Conservation (phyloP, 1,140 invertebrate genomes). For the Arion vulgaris region DNA sequence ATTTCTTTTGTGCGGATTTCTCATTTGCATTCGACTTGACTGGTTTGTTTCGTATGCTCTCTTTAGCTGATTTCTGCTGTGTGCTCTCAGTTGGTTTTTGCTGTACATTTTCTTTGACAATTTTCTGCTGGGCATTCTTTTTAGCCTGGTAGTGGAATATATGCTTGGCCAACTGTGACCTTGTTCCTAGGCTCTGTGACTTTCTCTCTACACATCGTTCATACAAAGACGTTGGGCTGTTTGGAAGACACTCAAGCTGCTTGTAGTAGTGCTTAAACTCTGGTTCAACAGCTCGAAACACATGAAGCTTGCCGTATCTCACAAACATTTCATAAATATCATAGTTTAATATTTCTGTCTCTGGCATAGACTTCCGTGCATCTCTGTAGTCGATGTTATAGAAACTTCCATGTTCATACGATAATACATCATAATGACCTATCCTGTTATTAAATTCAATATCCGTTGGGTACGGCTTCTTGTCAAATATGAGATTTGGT, state of each 20-base stretch:
- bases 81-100: neutral
- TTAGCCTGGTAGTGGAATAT: conserved; percentile 66
- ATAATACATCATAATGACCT: conserved; percentile 85
- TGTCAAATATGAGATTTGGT: conserved; percentile 69
- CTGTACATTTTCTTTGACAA: neutral
- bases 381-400: conserved; percentile 85
- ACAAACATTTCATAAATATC: conserved; percentile 80
- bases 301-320: conserved; percentile 76
- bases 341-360: conserved; percentile 43
- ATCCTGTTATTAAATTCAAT: conserved; percentile 84
- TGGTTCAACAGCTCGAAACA: conserved; percentile 82
- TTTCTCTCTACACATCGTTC: conserved; percentile 63
- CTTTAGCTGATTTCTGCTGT: neutral
- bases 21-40: neutral
- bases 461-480: conserved; percentile 73
- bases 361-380: conserved; percentile 77
- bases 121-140: neutral
- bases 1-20: neutral
- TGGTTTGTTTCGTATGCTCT: neutral
- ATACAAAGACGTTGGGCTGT: conserved; percentile 49
- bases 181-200: conserved; percentile 65
- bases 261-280: conserved; percentile 78
- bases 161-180: conserved; percentile 69
- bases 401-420: conserved; percentile 84
- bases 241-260: conserved; percentile 67